These are phyloP conservation scores for Lymantria dispar DNA, from an alignment of 2,888 invertebrate genomes.

Conservation along the genomic window DNA sequence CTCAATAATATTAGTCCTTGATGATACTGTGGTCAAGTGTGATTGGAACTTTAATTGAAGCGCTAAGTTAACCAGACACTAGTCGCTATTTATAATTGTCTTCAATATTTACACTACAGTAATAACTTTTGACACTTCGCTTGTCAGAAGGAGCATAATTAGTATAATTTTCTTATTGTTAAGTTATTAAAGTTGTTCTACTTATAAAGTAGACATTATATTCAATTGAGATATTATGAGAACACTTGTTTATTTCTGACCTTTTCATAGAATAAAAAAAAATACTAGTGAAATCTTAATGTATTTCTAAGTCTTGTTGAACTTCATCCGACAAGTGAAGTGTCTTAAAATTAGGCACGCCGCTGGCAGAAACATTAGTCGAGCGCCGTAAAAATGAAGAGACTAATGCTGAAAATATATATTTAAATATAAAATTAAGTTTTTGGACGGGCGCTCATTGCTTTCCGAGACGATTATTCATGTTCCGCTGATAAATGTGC, in stretches of 20 bases:
- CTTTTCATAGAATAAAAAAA: slow-evolving; percentile 7
- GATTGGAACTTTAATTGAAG: slow-evolving; percentile 33
- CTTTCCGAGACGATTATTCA: slow-evolving; percentile 72
- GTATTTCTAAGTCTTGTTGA: background rate
- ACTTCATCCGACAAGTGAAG: slow-evolving; percentile 22
- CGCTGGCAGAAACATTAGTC: slow-evolving; percentile 37
- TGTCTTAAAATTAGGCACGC: slow-evolving; percentile 34
- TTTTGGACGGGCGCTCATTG: slow-evolving; percentile 72
- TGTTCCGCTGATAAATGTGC: slow-evolving; percentile 71
- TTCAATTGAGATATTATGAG: slow-evolving; percentile 2
- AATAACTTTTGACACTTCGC: slow-evolving; percentile 17
- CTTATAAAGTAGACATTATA: background rate
- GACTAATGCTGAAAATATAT: slow-evolving; percentile 61
- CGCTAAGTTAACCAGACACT: slow-evolving; percentile 52
- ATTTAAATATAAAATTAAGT: slow-evolving; percentile 78
- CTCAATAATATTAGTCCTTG: slow-evolving; percentile 22
- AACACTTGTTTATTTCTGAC: background rate
- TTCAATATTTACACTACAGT: slow-evolving; percentile 10
- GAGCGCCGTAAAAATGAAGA: slow-evolving; percentile 31
- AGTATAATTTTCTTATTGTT: slow-evolving; percentile 1
- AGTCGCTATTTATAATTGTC: slow-evolving; percentile 26
- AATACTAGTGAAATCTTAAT: background rate
- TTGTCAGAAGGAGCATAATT: slow-evolving; percentile 4
- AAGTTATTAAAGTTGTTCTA: background rate
- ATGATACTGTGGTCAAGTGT: slow-evolving; percentile 18